These are phyloP conservation scores for Drosophila kikkawai DNA, from an alignment of 1,140 invertebrate genomes.

Conservation along the genomic window DNA sequence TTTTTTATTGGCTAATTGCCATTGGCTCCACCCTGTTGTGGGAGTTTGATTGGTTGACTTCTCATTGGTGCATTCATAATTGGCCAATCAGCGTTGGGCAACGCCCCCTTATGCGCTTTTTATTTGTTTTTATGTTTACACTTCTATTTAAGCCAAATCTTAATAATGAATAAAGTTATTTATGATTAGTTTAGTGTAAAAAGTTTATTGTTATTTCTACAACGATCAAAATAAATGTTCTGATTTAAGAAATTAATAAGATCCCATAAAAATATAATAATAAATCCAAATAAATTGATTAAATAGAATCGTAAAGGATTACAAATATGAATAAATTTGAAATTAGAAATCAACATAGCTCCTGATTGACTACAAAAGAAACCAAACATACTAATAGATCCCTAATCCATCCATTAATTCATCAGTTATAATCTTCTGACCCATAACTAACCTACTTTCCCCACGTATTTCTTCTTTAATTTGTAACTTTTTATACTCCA, in stretches of 20 bases:
- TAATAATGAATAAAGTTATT: no score
- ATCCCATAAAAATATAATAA: no score
- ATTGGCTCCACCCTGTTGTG: constrained; percentile 1
- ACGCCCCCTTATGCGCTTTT: not conserved
- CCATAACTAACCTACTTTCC: no score
- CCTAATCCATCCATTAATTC: not conserved
- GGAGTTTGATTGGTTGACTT: not conserved
- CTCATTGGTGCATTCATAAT: not conserved
- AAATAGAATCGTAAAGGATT: not conserved
- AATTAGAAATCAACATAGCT: not conserved
- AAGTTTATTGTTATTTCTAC: not conserved
- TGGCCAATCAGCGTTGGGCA: constrained; percentile 1
- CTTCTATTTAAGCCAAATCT: not conserved
- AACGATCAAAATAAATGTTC: not conserved
- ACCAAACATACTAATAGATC: not conserved
- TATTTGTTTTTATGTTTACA: not conserved
- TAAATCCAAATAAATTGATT: not conserved
- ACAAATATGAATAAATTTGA: not conserved
- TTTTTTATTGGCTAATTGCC: not conserved
- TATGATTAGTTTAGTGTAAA: no score
- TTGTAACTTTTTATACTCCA: not conserved
- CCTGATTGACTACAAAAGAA: not conserved
- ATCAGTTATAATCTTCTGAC: not conserved
- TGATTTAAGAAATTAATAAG: no score
- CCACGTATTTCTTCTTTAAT: not conserved